Percentiles rank a stretch among this genome's conserved stretches.
These are phyloP conservation scores for Scaptomyza graminum DNA, from an alignment of 1,140 invertebrate genomes.

Conservation along the genomic window DNA sequence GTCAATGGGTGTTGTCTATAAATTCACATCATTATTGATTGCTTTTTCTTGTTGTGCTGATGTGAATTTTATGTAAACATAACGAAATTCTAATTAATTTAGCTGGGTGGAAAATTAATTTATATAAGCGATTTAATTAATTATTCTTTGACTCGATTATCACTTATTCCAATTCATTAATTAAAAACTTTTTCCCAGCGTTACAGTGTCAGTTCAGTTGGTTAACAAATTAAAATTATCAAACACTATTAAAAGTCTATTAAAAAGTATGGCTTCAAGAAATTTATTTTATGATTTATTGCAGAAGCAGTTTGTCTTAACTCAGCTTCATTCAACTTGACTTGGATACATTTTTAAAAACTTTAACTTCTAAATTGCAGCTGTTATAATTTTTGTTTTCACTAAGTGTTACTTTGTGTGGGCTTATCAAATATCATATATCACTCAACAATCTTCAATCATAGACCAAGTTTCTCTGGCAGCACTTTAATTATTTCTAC, in stretches of 20 bases:
- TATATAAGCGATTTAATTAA: neutral
- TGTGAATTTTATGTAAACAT: slow-evolving; percentile 7
- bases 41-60: neutral
- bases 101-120: slow-evolving; percentile 4
- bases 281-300: too few relatives aligned
- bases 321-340: too few relatives aligned
- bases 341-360: too few relatives aligned
- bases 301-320: too few relatives aligned
- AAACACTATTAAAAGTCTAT: too few relatives aligned
- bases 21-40: slow-evolving; percentile 51
- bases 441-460: slow-evolving; percentile 50
- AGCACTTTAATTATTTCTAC: slow-evolving; percentile 23
- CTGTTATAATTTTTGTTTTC: neutral
- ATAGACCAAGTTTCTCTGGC: slow-evolving; percentile 42
- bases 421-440: neutral
- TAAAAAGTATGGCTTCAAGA: too few relatives aligned
- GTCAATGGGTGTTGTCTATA: slow-evolving; percentile 51
- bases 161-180: neutral
- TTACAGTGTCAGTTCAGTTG: too few relatives aligned
- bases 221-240: too few relatives aligned
- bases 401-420: neutral
- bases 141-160: neutral
- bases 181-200: neutral
- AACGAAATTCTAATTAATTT: slow-evolving; percentile 20
- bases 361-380: too few relatives aligned